Evolutionary conservation across 2,797 vertebrate genomes (phyloP).

Genomic region (Tinamus major): DNA sequence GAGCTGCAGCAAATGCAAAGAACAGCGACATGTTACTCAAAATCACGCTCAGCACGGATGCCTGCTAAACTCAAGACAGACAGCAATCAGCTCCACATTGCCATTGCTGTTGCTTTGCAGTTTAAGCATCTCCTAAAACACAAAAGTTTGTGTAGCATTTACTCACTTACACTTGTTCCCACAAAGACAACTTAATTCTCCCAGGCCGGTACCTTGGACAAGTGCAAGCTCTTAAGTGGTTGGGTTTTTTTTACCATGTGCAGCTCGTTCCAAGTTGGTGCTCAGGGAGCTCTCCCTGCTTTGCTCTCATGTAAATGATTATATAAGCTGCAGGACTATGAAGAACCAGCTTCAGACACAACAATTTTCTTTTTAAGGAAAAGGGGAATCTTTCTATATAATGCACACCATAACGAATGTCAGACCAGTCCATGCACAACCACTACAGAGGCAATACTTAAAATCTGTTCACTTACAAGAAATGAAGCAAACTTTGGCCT

Average conservation of each 20-base stretch:
- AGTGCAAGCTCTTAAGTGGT: not conserved
- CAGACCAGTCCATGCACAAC: not conserved
- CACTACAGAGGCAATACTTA: not conserved
- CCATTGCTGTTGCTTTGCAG: not conserved
- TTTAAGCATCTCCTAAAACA: not conserved
- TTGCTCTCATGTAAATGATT: not conserved
- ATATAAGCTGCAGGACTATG: not conserved
- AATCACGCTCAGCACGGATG: not conserved
- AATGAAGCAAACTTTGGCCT: not conserved
- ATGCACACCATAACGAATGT: not conserved
- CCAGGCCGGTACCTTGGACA: not conserved
- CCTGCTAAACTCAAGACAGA: not conserved
- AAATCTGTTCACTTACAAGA: not conserved
- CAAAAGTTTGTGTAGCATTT: not conserved
- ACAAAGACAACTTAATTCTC: not conserved
- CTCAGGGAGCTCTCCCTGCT: not conserved
- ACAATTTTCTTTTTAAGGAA: not conserved
- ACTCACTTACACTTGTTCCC: not conserved
- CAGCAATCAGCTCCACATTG: not conserved
- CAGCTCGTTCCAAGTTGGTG: rapidly evolving
- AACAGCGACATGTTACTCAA: rapidly evolving
- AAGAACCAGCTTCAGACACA: not conserved
- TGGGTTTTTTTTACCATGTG: not conserved
- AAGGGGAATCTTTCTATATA: not conserved
- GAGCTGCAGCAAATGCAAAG: not conserved